These are phyloP conservation scores for Leucoptera coffeella DNA, from an alignment of 2,888 invertebrate species.

Conservation along the genomic window DNA sequence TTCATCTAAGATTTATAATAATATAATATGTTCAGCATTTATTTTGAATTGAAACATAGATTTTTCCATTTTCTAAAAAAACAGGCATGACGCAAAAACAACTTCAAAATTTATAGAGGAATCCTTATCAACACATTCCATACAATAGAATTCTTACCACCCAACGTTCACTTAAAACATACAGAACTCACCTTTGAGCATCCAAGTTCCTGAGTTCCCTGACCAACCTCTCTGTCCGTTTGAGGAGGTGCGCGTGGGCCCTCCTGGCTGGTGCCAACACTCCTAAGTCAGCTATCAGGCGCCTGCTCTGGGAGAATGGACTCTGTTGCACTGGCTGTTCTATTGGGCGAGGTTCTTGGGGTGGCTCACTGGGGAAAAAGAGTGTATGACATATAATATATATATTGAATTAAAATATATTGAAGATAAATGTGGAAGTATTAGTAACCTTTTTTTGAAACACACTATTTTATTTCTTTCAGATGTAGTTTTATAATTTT, in stretches of 20 bases:
- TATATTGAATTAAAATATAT: no score
- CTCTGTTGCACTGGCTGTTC: constrained; percentile 18
- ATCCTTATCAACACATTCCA: background rate
- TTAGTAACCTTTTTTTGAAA: no score
- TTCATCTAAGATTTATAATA: no score
- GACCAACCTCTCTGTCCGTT: constrained; percentile 82
- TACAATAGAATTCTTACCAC: background rate
- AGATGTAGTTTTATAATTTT: no score
- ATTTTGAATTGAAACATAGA: no score
- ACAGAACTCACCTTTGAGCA: constrained; percentile 58
- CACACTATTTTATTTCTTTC: no score
- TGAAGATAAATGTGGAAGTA: no score
- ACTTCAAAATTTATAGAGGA: background rate
- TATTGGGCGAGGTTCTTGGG: no score
- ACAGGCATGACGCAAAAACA: background rate
- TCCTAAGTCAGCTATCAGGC: constrained; percentile 88
- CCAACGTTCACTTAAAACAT: background rate
- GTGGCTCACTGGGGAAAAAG: no score
- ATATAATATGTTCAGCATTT: no score
- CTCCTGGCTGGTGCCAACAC: constrained; percentile 86
- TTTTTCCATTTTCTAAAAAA: background rate
- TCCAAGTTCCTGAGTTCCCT: constrained; percentile 91
- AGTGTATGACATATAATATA: no score
- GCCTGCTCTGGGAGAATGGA: constrained; percentile 79
- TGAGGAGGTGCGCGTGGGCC: constrained; percentile 75